Conservation (phyloP, 2,113 vertebrate genomes). For the Dendropsophus ebraccatus region DNA sequence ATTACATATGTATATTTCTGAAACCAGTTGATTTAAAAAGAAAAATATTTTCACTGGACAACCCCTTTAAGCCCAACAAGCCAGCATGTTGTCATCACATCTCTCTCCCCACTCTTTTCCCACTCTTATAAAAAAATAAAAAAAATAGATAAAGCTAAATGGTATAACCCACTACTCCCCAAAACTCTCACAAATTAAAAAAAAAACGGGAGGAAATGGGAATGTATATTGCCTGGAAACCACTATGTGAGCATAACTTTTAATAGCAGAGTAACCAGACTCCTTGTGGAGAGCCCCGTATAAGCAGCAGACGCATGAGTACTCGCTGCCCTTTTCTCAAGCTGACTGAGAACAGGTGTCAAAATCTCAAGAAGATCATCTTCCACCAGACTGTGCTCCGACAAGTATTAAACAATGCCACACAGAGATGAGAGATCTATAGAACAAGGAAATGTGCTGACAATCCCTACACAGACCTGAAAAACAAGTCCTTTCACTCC, state of each 20-base stretch:
- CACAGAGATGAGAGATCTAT: not conserved
- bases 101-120: no score
- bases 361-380: constrained; percentile 52
- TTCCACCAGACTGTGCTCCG: constrained; percentile 34
- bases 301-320: constrained; percentile 18
- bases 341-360: constrained; percentile 55
- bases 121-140: no score
- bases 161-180: no score
- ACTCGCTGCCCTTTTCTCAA: constrained; percentile 37
- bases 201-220: not conserved
- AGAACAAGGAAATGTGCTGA: not conserved
- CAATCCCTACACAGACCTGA: not conserved
- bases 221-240: constrained; percentile 21
- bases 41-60: no score
- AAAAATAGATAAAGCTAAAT: no score
- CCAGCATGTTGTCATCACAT: no score
- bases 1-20: no score
- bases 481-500: not conserved
- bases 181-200: not conserved
- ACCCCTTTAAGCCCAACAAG: no score
- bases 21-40: no score
- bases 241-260: constrained; percentile 51
- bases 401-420: constrained; percentile 48
- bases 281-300: constrained; percentile 49
- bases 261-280: constrained; percentile 58